Percentiles rank a stretch among this genome's conserved stretches.
Conservation (phyloP, 2,888 invertebrate species). For the Dendrolimus houi region DNA sequence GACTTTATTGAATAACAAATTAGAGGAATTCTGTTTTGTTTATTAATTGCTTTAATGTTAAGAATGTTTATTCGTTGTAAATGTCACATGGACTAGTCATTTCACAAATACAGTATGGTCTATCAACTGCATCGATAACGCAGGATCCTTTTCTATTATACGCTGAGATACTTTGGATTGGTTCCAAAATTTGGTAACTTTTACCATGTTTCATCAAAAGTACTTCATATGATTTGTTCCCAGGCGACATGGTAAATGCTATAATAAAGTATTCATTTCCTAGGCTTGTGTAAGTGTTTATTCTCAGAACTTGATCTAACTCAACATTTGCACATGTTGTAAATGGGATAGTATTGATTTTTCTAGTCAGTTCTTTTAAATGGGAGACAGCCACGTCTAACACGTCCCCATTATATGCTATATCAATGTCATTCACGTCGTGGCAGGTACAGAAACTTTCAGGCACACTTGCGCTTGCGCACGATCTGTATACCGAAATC, state of each 20-base stretch:
- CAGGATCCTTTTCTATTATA: conserved; percentile 39
- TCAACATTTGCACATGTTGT: conserved; percentile 65
- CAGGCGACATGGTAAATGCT: conserved; percentile 78
- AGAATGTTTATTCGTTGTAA: no score
- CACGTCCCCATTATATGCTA: conserved; percentile 45
- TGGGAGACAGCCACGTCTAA: conserved; percentile 49
- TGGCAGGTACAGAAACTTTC: conserved; percentile 87
- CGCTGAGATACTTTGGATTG: conserved; percentile 52
- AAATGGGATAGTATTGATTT: conserved; percentile 33
- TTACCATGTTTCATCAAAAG: conserved; percentile 67
- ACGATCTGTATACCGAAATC: conserved; percentile 76
- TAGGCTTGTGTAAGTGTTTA: conserved; percentile 40
- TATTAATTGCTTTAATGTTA: no score
- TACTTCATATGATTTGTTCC: conserved; percentile 79
- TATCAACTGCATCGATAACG: conserved; percentile 24
- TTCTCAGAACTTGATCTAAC: conserved; percentile 62
- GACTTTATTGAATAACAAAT: no score
- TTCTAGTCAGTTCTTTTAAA: conserved; percentile 24
- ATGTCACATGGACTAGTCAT: conserved; percentile 3
- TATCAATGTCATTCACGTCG: conserved; percentile 36
- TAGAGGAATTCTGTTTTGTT: no score
- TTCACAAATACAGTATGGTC: conserved; percentile 39
- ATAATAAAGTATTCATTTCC: conserved; percentile 71
- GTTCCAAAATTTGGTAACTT: conserved; percentile 61
- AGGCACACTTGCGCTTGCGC: conserved; percentile 78